Evolutionary conservation across 2,888 invertebrate genomes (phyloP).

Genomic region (Myathropa florea): DNA sequence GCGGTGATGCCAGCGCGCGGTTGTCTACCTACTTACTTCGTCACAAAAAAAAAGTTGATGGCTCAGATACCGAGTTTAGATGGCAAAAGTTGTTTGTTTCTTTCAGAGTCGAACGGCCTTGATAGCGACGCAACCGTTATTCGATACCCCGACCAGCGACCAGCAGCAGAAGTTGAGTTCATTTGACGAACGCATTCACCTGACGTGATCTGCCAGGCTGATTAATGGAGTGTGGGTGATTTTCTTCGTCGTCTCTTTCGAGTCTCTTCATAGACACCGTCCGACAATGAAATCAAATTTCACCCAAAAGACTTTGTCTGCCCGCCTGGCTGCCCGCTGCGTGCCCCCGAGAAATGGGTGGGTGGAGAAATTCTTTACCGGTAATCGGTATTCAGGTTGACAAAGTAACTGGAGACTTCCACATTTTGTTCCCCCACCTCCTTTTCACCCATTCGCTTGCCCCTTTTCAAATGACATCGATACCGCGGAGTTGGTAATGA

Average conservation of each 20-base stretch:
- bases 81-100: conserved; percentile 42
- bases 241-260: neutral
- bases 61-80: conserved; percentile 48
- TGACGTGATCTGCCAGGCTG: conserved; percentile 56
- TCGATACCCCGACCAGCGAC: conserved; percentile 22
- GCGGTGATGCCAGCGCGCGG: neutral
- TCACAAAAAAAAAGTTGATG: conserved; percentile 27
- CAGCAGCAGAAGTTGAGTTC: neutral
- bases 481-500: conserved; percentile 24
- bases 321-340: neutral
- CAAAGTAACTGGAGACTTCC: conserved; percentile 26
- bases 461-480: conserved; percentile 34
- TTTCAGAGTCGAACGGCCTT: conserved; percentile 52
- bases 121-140: conserved; percentile 56
- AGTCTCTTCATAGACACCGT: neutral
- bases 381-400: conserved; percentile 59
- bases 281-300: conserved; percentile 42
- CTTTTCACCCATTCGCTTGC: too few relatives aligned
- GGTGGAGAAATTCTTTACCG: conserved; percentile 56
- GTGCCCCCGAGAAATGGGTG: neutral
- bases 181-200: conserved; percentile 48
- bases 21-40: conserved; percentile 56
- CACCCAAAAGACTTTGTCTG: conserved; percentile 19
- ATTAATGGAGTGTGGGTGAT: conserved; percentile 50
- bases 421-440: neutral